Base-by-base conservation (phyloP, 2,888 invertebrate species). In the Lottia scabra region DNA sequence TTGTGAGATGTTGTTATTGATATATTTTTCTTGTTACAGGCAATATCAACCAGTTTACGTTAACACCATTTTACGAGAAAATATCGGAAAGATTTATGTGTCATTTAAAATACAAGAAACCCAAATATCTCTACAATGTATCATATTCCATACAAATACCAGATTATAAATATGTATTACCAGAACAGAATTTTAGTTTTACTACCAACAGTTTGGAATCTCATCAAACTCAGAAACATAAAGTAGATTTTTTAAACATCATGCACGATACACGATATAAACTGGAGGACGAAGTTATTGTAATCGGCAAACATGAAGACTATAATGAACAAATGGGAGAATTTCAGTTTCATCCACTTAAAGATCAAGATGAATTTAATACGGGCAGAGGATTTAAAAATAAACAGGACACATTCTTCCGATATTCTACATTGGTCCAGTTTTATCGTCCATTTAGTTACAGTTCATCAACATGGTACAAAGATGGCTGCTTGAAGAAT, bases 391-490 rank as follows among this genome's bases (percentile, higher is more conserved):
- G 73, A 72, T 23, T 78, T 79, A 44, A 70, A 74, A 16, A 66
- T 77, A 6, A 70, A 56, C 56, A 56, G 23, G 56, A 56, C 23
- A 23, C 56, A 2, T 23, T 23, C 23, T 56, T 8, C 23, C 1
- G 56, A 19, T 81, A 77, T 68, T 75, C 76, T 16, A 82, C 84
- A 8, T 79, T 76, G 23, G 80, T 85, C 23, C 86, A 88, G 82
- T 85, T 88, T 71, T 83, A 82, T 68, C 73, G 76, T 5, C 88
- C 88, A 6, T 88, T 88, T 78, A 67, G 80, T 65, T 85, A 83
- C 78, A 84, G 85, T 45, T 81, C 85, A 4, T 65, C 74, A 6
- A 79, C 80, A 0, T 87, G 84, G 83, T 64, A 75, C 65, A 66
- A 75, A n/a, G 81, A 80, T 71, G 83, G 81, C 0, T 85, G 86